Conservation (phyloP, 2,888 invertebrate genomes). For the Bembecia ichneumoniformis region DNA sequence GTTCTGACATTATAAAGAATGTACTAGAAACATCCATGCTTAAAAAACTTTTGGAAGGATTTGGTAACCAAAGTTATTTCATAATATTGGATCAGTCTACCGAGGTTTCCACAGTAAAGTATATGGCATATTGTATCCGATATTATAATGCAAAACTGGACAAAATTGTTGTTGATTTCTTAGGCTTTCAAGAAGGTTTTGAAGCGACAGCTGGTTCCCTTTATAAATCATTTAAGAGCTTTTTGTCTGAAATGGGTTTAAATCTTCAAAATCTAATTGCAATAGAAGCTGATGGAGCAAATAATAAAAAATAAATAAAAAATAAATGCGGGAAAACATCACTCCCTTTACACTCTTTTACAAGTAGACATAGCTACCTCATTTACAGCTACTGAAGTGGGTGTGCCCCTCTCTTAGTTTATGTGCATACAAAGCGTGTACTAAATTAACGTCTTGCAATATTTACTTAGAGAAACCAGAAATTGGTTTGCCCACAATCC, state of each 20-base stretch:
- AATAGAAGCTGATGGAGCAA: conserved; percentile 12
- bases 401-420: conserved; percentile 6
- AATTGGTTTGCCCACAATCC: conserved; percentile 12
- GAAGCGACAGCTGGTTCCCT: conserved; percentile 5
- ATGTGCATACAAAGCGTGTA: conserved; percentile 2
- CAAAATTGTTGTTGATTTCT: conserved; percentile 3
- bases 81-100: conserved; percentile 8
- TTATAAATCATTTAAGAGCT: conserved; percentile 5
- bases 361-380: conserved; percentile 8
- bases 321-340: conserved; percentile 8
- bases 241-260: conserved; percentile 1
- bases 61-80: conserved; percentile 7
- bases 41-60: conserved; percentile 6
- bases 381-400: conserved; percentile 9
- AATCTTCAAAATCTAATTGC: conserved; percentile 10
- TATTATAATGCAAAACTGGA: neutral
- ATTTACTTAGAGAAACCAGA: conserved; percentile 16
- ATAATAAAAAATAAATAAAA: no score
- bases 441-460: conserved; percentile 8
- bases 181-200: conserved; percentile 5
- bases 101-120: conserved; percentile 5
- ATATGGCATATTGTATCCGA: neutral
- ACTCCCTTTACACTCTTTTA: conserved; percentile 9
- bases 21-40: no score
- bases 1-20: no score